Percentiles rank a stretch among this genome's conserved stretches.
Evolutionary conservation across 2,797 vertebrate species (phyloP).

Genomic region (Poeciliopsis turneri): DNA sequence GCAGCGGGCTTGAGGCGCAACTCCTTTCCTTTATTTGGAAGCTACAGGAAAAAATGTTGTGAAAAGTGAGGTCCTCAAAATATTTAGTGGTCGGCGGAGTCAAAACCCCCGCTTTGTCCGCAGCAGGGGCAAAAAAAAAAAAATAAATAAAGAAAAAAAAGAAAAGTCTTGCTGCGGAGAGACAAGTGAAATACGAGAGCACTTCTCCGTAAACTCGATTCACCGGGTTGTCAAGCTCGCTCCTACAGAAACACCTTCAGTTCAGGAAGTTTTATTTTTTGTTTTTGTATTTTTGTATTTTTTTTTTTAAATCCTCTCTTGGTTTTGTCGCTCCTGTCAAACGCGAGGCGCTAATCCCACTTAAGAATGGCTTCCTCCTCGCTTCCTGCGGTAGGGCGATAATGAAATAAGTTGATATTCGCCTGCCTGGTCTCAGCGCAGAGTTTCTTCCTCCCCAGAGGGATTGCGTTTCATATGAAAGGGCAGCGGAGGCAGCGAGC

Average conservation of each 20-base stretch:
- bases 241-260: conserved; percentile 40
- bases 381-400: conserved; percentile 6
- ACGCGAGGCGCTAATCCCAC: conserved; percentile 7
- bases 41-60: conserved; percentile 14
- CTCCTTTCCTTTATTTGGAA: conserved; percentile 40
- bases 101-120: conserved; percentile 54
- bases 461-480: conserved; percentile 53
- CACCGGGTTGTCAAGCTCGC: conserved; percentile 62
- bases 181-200: conserved; percentile 73
- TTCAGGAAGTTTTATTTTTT: conserved; percentile 58
- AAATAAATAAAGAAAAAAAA: not conserved
- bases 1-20: conserved; percentile 72
- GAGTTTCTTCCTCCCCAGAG: conserved; percentile 61
- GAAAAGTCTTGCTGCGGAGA: conserved; percentile 55
- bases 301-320: not conserved
- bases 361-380: not conserved
- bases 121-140: conserved; percentile 11
- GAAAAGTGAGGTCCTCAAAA: conserved; percentile 60
- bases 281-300: conserved; percentile 30
- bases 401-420: conserved; percentile 61
- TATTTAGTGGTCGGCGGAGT: conserved; percentile 66
- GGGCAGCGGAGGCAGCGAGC: conserved; percentile 51
- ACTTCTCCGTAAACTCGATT: conserved; percentile 72
- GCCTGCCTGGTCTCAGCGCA: conserved; percentile 39
- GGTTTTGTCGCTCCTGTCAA: conserved; percentile 15